Base-by-base conservation (phyloP, 2,113 vertebrate genomes). In the Rhabdomys dilectus region DNA sequence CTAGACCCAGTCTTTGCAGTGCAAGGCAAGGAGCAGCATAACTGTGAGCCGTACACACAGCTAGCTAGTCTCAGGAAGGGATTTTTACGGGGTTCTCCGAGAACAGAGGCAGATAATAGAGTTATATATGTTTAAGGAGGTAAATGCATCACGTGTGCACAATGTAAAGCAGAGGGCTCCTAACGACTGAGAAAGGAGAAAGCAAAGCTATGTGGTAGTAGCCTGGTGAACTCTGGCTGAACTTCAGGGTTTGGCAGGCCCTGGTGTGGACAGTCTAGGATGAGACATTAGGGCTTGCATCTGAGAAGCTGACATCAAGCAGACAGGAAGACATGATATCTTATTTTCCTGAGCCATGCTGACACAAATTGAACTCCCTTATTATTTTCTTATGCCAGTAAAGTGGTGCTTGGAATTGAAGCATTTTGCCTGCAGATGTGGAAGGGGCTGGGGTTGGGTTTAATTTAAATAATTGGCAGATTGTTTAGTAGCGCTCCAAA, bases 251-350 rank as follows among this genome's bases (percentile, higher is more conserved):
- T 99, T 99, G 99, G 99, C 99, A 99, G 99, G 98, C 99, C 99
- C 97, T 98, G 98, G 98, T 98, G 99, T 98, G 98, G 99, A 98
- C 99, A 99, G 99, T 97, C 98, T 98, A 98, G 98, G 99, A 99
- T 98, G 99, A 99, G 98, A 99, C 99, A 98, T 99, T 99, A 98
- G 98, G 98, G 98, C 99, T 99, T 98, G 97, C 99, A 99, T 99
- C 99, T 97, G 99, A 99, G 98, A 99, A 99, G 98, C 98, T 99
- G 99, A 99, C 99, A 99, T 99, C 99, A 99, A 99, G 99, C 99
- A 99, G 99, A 99, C 99, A 99, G 99, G 99, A 99, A 99, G 99
- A 99, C 99, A 98, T 99, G 99, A 99, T 99, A 99, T 99, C 99
- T 99, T 99, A 99, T 99, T 99, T 99, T 99, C 98, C 98, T 99